Evolutionary conservation across 2,888 invertebrate genomes (phyloP).

Genomic region (Dioctria rufipes): DNA sequence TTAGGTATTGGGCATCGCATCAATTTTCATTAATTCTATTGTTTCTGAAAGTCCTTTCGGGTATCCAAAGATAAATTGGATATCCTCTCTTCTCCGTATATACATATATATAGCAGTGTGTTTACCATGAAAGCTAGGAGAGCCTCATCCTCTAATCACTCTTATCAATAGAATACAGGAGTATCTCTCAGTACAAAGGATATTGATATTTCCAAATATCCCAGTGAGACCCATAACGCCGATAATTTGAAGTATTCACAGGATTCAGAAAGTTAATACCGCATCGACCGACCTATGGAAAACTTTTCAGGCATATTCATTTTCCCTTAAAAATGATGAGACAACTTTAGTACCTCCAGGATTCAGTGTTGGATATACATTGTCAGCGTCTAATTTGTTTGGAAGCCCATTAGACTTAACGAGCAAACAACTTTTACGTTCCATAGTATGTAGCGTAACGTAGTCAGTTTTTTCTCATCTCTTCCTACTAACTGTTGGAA

Average conservation of each 20-base stretch:
- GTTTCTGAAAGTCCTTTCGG: conserved; percentile 31
- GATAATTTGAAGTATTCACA: conserved; percentile 19
- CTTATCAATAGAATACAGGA: conserved; percentile 1
- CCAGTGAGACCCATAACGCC: conserved; percentile 21
- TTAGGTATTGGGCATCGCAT: conserved; percentile 22
- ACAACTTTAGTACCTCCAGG: not conserved
- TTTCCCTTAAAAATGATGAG: not conserved
- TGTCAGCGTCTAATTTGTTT: conserved; percentile 29
- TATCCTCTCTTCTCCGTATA: conserved; percentile 11
- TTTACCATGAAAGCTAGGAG: not conserved
- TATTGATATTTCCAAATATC: conserved; percentile 34
- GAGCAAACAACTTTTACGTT: conserved; percentile 22
- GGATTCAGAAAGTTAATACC: not conserved
- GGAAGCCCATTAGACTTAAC: conserved; percentile 33
- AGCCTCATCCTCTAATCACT: too few species aligned
- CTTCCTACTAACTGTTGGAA: not conserved
- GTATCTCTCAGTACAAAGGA: conserved; percentile 10
- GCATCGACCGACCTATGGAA: conserved; percentile 1
- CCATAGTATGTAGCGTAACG: not conserved
- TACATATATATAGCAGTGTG: not conserved
- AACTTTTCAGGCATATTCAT: conserved; percentile 44
- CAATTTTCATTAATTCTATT: conserved; percentile 42
- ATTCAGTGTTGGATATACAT: conserved; percentile 18
- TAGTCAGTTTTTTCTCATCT: not conserved
- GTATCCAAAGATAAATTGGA: conserved; percentile 29